Base-by-base conservation (phyloP, 2,113 vertebrate species). In the Castor canadensis region DNA sequence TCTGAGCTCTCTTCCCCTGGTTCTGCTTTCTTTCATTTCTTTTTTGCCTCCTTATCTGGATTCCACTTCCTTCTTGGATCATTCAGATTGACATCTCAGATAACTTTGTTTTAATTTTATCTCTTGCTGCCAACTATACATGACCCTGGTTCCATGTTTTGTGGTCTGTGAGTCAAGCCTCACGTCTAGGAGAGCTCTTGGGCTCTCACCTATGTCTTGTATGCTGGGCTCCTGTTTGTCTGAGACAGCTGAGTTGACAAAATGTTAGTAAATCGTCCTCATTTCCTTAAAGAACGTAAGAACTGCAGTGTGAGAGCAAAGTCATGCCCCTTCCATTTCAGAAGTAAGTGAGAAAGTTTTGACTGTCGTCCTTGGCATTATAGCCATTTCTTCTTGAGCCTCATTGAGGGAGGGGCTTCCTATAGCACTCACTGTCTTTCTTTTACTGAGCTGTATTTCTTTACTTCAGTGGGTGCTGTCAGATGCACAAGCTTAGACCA, bases 21-120 rank as follows among this genome's bases (percentile, higher is more conserved):
- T 91, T 83, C 32, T 84, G 17, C 16, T 76, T 67, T 24, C 64
- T 87, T 88, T 91, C n/a, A 32, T 71, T 85, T 47, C 17, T 62
- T 64, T 71, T 86, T 67, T 93, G 52, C 52, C 26, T 45, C 0
- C 19, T 73, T 92, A 79, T 13, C 24, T 73, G 62, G 52, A 86
- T 86, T 89, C 54, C 72, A 13, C 32, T 90, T 83, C 40, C 9
- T 94, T 12, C 19, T 45, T 83, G 30, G 40, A 20, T 71, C 11
- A 60, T 66, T 87, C 11, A 67, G 8, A 47, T 58, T 52, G 35
- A 58, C 62, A 45, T 83, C 32, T 86, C 52, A 94, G 58, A 19
- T 84, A 19, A 26, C 45, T 82, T 77, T 87, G 5, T 87, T 95
- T 87, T 80, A 40, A 32, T 79, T 80, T 93, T 95, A 24, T 93